Evolutionary conservation across 53 echinoderm and acorn worm species (phyloP), one percentile per base, ranked within the genome.

Genomic region (Pentamera pediparva): DNA sequence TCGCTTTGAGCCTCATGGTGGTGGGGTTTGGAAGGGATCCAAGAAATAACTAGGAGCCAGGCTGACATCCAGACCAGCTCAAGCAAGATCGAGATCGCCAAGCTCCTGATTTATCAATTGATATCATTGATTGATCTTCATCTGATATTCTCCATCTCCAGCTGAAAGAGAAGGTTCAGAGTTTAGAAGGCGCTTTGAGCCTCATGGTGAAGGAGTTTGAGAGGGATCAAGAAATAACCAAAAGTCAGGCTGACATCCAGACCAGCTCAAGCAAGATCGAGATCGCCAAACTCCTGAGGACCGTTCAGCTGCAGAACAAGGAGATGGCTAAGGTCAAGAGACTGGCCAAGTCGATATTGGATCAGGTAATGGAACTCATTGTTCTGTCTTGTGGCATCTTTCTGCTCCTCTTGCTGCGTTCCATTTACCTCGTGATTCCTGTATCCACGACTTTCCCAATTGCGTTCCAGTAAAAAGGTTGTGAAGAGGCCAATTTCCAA

Each of bases 251-350:
- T 7, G 65, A 84, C 27, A 75, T 96, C 10, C 85, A 85, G 76
- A 79, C 96, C 15, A 80, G 88, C 35, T 75, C 96, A 3, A 75
- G 96, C 33, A 91, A 87, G 77, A 86, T 96, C 24, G 96, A 96
- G 77, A 88, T 96, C 29, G 83, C 91, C 56, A 96, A 96, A 59
- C 85, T 96, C 62, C 78, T 96, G 80, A 79, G 91, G 50, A 96
- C 96, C 8, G 81, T 96, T 35, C 88, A 96, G 35, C 52, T 96
- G 64, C 92, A 92, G 71, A 85, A 85, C 29, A 91, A 90, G 61
- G 96, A 96, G 76, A 96, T 96, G 96, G 88, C 86, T 59, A 96
- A 96, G 74, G 87, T 96, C 43, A 98, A 98, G 76, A 88, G 81
- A 70, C 64, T 98, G 34, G 98, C 98, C 39, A 98, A 98, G 79